Evolutionary conservation across 2,888 invertebrate genomes (phyloP), one percentile per base, ranked within the genome.

Genomic region (Xestobium rufovillosum): DNA sequence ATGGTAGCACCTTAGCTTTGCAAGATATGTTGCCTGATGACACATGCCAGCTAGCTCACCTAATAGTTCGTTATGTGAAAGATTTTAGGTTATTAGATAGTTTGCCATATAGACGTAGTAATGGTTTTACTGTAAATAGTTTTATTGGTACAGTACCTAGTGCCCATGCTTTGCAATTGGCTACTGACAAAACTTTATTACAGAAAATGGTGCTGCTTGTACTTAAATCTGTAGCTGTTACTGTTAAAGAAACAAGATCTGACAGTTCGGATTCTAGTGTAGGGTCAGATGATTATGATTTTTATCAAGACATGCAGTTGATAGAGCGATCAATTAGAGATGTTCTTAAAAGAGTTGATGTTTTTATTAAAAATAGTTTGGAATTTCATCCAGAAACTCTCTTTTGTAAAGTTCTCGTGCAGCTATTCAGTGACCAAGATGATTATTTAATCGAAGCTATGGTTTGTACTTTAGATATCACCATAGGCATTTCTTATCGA

Each of bases 401-500:
- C 12, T 78, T 90, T 48, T 86, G 88, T 1, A 88, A 89, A 66
- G 85, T 90, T 73, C 73, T 91, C 33, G 84, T 90, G 39, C 85
- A 86, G 61, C 68, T 91, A 38, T 90, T 91, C 56, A 83, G 84
- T 52, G 89, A 91, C 64, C 90, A 91, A 61, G 90, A 91, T 57
- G 91, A 91, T 64, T 87, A 86, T 55, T 67, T 91, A 50, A 85
- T 91, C 39, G 91, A 91, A 68, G 83, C 88, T 2, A 89, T 91
- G 89, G 85, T 91, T 4, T 90, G 90, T 61, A 86, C 87, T 23
- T 65, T 91, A 31, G 90, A 91, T 62, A 88, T 90, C 29, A 87
- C 85, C 1, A 81, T 84, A 14, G 89, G 88, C 26, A 80, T 90
- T 38, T 84, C 84, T 14, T 84, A 85, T 58, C 75, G 86, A 33